Evolutionary conservation across 2,888 invertebrate genomes (phyloP), one percentile per base, ranked within the genome.

Genomic region (Sipha maydis): DNA sequence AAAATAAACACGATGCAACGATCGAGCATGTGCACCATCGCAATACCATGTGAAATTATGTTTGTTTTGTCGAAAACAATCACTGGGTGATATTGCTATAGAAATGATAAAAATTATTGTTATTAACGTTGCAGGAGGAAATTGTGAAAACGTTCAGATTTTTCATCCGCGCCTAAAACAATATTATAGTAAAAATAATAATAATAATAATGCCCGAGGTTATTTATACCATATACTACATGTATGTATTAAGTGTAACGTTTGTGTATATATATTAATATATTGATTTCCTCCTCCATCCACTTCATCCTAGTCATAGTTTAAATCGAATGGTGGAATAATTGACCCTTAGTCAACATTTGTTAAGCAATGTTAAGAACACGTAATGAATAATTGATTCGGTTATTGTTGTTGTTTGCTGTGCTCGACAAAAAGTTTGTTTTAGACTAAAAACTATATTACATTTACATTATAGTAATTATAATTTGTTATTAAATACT

Each of bases 61-160:
- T 83, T 83, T 83, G 56, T 75, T 83, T 56, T 83, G 73, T 38
- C 31, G n/a, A 83, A 75, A 75, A 38, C 38, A 83, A 83, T 83
- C 73, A 9, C 54, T n/a, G 28, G 4, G 73, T 54, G 19, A 75
- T 75, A 83, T 75, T 75, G 56, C 21, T 28, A 83, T 34, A 9
- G n/a, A 21, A 83, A 75, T 75, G 83, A 75, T 75, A 83, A 75
- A 75, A 75, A 75, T 56, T 54, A 34, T 56, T 56, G 75, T 56
- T 83, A 83, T 75, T 56, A 83, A 75, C 19, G n/a, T 83, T 61
- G n/a, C 8, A 19, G 34, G n/a, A n/a, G 75, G 28, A 71, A 75
- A 56, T 83, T 75, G 83, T 28, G 56, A 83, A 83, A 75, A 8
- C 28, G 9, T 34, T 34, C 34, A 56, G 73, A 83, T 83, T 83